These are phyloP conservation scores for Cerastis leucographa DNA, from an alignment of 2,888 invertebrate species.

Conservation along the genomic window DNA sequence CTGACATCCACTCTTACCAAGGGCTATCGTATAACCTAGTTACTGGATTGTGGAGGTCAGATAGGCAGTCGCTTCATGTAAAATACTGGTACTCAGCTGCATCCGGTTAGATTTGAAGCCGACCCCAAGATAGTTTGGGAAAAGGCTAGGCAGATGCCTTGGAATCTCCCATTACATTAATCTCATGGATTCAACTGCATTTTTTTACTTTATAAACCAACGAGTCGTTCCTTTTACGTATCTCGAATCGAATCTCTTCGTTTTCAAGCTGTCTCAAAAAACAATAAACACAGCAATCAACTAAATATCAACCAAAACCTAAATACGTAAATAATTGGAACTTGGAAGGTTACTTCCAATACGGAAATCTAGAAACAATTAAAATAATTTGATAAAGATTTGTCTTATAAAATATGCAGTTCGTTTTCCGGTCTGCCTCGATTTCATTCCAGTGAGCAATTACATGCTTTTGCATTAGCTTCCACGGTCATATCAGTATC, in stretches of 20 bases:
- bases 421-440: conserved; percentile 61
- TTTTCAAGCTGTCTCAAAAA: neutral
- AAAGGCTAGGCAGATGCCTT: no score
- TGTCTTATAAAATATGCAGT: conserved; percentile 52
- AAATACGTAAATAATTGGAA: conserved; percentile 51
- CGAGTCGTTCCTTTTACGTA: neutral
- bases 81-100: no score
- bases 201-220: neutral
- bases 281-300: neutral
- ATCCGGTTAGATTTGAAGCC: no score
- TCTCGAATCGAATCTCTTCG: neutral
- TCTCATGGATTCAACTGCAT: neutral
- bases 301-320: conserved; percentile 1
- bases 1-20: no score
- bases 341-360: conserved; percentile 58
- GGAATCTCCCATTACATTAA: no score
- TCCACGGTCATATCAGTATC: conserved; percentile 49
- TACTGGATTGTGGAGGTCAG: no score
- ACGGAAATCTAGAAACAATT: conserved; percentile 58
- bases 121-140: no score
- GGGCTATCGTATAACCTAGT: no score
- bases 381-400: conserved; percentile 51
- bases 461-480: conserved; percentile 53
- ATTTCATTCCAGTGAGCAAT: conserved; percentile 58
- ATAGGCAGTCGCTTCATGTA: no score